These are phyloP conservation scores for Clivina fossor DNA, from an alignment of 2,888 invertebrate genomes.

Conservation along the genomic window DNA sequence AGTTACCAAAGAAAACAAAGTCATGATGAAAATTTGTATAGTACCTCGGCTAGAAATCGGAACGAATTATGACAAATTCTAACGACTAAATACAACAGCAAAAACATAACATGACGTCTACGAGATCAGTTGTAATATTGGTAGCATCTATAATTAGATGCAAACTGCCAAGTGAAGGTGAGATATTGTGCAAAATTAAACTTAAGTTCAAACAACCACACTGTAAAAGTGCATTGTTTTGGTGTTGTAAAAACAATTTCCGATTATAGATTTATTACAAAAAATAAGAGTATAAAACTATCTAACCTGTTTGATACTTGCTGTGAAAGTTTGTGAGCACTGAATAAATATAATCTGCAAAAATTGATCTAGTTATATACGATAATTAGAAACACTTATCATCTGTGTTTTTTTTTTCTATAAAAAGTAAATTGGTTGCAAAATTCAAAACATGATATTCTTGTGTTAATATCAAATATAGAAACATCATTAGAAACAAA, in stretches of 20 bases:
- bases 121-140: constrained; percentile 28
- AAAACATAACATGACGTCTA: constrained; percentile 36
- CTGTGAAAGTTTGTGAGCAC: not conserved
- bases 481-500: too few species aligned
- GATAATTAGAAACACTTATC: too few species aligned
- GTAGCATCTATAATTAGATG: constrained; percentile 31
- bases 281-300: not conserved
- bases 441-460: too few species aligned
- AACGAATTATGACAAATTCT: constrained; percentile 32
- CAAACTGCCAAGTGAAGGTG: constrained; percentile 28
- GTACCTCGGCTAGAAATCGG: constrained; percentile 36
- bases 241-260: not conserved
- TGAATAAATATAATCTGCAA: too few species aligned
- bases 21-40: constrained; percentile 36
- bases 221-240: too few species aligned
- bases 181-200: constrained; percentile 37
- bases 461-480: too few species aligned
- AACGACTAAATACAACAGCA: constrained; percentile 35
- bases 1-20: constrained; percentile 37
- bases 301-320: not conserved
- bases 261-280: not conserved
- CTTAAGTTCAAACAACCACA: constrained; percentile 5
- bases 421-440: too few species aligned
- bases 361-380: too few species aligned
- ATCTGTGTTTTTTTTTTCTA: too few species aligned